Evolutionary conservation across 2,797 vertebrate genomes (phyloP), one percentile per base, ranked within the genome.

Genomic region (Lagocephalus sceleratus): DNA sequence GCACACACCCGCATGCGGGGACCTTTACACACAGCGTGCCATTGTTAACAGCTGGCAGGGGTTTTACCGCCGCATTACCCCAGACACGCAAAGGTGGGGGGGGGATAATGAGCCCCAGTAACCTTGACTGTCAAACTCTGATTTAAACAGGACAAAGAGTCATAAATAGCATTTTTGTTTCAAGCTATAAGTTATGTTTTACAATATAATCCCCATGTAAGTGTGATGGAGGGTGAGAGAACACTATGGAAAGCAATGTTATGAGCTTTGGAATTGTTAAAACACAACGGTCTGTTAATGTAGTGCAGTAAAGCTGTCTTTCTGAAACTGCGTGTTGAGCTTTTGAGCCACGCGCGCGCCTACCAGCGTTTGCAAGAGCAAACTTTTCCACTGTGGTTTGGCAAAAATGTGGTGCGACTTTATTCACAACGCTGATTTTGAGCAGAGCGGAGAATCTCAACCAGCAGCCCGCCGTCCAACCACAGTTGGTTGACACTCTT

Each of bases 21-120:
- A 66, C 66, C 66, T 61, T 65, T 55, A 57, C 68, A 52, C 76
- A 86, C 82, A 86, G 79, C 64, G 11, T 73, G 76, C 78, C 73
- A 83, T 88, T 86, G 84, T 87, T 82, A 83, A 82, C 84, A 86
- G 78, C 85, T 85, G 85, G 81, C 73, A 65, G 75, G 65, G 71
- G 66, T 75, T 85, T 85, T 74, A 85, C 68, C 61, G 76, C 72
- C 71, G 79, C 47, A 60, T 84, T 78, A 74, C 68, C 68, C 3
- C 35, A 64, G 79, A 79, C 79, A 81, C 52, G 69, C 85, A 70
- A 60, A 35, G 43, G 43, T 47, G 53, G 20, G 56, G 63, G 59
- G 62, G 57, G 67, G 78, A 64, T 78, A 72, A 83, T 71, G 60
- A 66, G 61, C 25, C 44, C 14, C 47, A 60, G 42, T 60, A 74